These are phyloP conservation scores for Thaumetopoea pityocampa DNA, from an alignment of 1,140 invertebrate genomes.

Conservation along the genomic window DNA sequence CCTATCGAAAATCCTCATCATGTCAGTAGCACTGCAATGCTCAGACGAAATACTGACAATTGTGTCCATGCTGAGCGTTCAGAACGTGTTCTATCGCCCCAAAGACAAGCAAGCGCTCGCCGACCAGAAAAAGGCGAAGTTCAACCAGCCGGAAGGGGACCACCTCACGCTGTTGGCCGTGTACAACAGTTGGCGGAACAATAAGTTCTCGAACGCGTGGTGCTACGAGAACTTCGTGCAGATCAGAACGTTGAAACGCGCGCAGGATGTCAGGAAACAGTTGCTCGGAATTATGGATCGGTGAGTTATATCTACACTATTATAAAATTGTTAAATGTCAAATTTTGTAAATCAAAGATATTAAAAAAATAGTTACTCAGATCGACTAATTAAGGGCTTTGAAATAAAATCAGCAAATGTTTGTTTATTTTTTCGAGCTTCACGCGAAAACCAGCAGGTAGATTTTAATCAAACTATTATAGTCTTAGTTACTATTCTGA, in stretches of 20 bases:
- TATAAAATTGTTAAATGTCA: background rate
- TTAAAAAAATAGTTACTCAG: no score
- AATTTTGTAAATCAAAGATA: no score
- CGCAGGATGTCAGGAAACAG: slow-evolving; percentile 99
- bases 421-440: no score
- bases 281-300: slow-evolving; percentile 98
- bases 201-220: slow-evolving; percentile 99
- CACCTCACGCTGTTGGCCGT: slow-evolving; percentile 98
- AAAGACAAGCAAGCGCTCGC: slow-evolving; percentile 98
- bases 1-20: slow-evolving; percentile 99
- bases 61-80: slow-evolving; percentile 98
- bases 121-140: slow-evolving; percentile 99
- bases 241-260: slow-evolving; percentile 95
- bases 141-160: slow-evolving; percentile 99
- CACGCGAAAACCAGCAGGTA: no score
- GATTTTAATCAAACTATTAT: no score
- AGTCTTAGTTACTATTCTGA: no score
- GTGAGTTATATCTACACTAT: slow-evolving; percentile 69
- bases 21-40: slow-evolving; percentile 98
- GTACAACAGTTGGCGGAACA: slow-evolving; percentile 99
- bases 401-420: no score
- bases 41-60: slow-evolving; percentile 99
- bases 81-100: slow-evolving; percentile 98
- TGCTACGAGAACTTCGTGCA: slow-evolving; percentile 99
- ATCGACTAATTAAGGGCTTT: no score